Percentiles rank a stretch among this genome's conserved stretches.
These are phyloP conservation scores for Tigriopus japonicus DNA, from an alignment of 1,140 invertebrate species.

Conservation along the genomic window DNA sequence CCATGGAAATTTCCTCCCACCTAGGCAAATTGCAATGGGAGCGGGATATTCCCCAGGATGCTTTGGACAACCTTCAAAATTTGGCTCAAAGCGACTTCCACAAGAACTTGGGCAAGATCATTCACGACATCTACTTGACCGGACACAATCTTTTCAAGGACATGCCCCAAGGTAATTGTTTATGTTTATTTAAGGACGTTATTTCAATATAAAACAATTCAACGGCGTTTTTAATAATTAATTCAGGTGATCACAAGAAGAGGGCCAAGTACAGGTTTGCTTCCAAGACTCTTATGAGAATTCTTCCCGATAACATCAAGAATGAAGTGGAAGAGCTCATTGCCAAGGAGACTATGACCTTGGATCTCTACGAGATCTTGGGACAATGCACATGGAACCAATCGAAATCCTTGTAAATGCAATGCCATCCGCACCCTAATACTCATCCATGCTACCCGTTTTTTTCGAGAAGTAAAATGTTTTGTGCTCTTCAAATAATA, in stretches of 20 bases:
- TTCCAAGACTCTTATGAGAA: constrained; percentile 14
- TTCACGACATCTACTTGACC: constrained; percentile 15
- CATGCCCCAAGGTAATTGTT: constrained; percentile 14
- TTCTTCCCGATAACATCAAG: constrained; percentile 7
- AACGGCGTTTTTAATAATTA: too few species aligned
- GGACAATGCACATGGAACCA: constrained; percentile 14
- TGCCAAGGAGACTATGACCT: constrained; percentile 13
- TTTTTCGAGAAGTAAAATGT: too few species aligned
- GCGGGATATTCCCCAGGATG: constrained; percentile 13
- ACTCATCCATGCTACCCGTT: too few species aligned
- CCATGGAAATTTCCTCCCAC: too few species aligned
- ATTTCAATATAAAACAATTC: too few species aligned
- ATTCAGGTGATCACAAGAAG: constrained; percentile 15
- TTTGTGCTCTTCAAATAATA: too few species aligned
- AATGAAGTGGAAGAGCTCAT: constrained; percentile 9
- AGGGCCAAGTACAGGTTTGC: constrained; percentile 15
- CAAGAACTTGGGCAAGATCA: constrained; percentile 15
- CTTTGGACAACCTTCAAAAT: constrained; percentile 12
- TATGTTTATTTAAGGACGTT: too few species aligned
- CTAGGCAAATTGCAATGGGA: constrained; percentile 12
- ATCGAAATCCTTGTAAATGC: too few species aligned
- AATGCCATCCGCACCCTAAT: too few species aligned
- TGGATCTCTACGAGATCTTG: constrained; percentile 15
- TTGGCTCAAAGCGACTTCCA: constrained; percentile 14
- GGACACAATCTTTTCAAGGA: constrained; percentile 15